Evolutionary conservation across 2,797 vertebrate genomes (phyloP), one percentile per base, ranked within the genome.

Genomic region (Sebastes matsubarae): DNA sequence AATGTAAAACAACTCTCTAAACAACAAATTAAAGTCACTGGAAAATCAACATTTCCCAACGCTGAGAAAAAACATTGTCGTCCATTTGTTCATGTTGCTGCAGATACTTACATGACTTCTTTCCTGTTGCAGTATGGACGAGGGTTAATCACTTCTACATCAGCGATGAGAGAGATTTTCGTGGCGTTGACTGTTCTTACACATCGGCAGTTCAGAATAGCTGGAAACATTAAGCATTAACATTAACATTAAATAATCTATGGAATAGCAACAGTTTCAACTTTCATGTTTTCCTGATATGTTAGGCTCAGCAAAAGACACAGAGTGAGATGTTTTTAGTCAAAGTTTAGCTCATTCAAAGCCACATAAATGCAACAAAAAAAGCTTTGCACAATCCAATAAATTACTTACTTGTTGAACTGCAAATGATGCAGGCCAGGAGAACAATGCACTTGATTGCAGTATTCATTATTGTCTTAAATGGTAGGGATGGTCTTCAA

Each of bases 31-130:
- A 54, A 54, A 22, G 13, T 32, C 6, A 22, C 1, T 20, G 11
- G 13, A 65, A 60, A 57, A 58, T 54, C 8, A 36, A 54, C 2
- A 65, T 3, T 24, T 6, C 12, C 30, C 7, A 46, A n/a, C 2
- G 27, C 3, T 29, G 12, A 58, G 27, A 27, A 58, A 58, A 58
- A 14, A 55, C 7, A 12, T 6, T 60, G 58, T 9, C 14, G 27
- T n/a, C 7, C 14, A 8, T n/a, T 24, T 64, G 1, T 59, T 27
- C 6, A 24, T 27, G 10, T 61, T 14, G 5, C 42, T 57, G 42
- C 42, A 59, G 27, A 1, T 8, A 89, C 92, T 90, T 74, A 95
- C 94, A 95, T 93, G 60, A 95, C 64, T 86, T 95, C 82, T 7
- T 0, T 4, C 5, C 42, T 30, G 8, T 4, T 78, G 85, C 94